These are phyloP conservation scores for Pedetes capensis DNA, from an alignment of 2,113 vertebrate genomes.

Conservation along the genomic window DNA sequence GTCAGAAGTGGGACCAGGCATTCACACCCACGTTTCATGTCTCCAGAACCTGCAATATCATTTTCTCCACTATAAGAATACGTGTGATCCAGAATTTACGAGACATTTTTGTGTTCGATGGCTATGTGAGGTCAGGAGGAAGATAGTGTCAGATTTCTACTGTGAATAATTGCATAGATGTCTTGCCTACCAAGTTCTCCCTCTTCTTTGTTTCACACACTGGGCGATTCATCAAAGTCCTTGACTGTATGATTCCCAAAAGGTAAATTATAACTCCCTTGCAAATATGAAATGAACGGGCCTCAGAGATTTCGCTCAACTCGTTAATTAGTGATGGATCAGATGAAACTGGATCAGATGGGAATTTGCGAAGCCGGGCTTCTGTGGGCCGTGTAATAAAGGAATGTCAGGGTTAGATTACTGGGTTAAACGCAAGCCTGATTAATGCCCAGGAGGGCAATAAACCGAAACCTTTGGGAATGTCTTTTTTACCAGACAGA, in stretches of 20 bases:
- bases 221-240: neutral
- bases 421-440: neutral
- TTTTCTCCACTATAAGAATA: neutral
- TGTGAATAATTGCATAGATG: neutral
- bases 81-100: neutral
- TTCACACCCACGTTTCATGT: neutral
- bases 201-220: neutral
- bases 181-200: neutral
- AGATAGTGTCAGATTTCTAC: neutral
- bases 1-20: neutral
- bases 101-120: neutral
- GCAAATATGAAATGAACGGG: neutral
- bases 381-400: neutral
- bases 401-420: neutral
- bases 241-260: neutral
- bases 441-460: neutral
- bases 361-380: neutral
- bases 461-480: neutral
- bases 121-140: neutral
- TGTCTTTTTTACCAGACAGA: neutral
- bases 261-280: neutral
- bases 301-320: neutral
- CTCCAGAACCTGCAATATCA: neutral
- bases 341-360: neutral
- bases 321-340: neutral